Evolutionary conservation across 2,113 vertebrate genomes (phyloP).

Genomic region (Heterotilapia buettikoferi): DNA sequence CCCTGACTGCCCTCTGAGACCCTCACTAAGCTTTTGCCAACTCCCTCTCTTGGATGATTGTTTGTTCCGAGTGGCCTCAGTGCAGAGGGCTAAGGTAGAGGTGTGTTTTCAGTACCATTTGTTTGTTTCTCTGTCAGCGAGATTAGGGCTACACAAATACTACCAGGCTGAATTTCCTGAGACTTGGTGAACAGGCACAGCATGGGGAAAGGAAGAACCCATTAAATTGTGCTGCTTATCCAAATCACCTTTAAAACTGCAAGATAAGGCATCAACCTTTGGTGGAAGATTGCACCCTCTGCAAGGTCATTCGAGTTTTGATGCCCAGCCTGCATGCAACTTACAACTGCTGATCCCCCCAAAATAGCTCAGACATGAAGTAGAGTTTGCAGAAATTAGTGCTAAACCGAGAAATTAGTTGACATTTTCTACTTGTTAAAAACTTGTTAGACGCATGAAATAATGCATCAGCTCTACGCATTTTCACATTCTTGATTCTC

Average conservation of each 20-base stretch:
- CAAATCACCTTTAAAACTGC: not conserved
- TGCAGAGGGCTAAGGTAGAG: not conserved
- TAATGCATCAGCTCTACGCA: not conserved
- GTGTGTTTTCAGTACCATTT: not conserved
- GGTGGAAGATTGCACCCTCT: not conserved
- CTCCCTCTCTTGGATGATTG: conserved; percentile 26
- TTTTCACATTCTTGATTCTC: not conserved
- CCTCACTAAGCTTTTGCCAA: conserved; percentile 10
- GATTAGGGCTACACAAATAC: not conserved
- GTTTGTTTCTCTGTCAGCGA: not conserved
- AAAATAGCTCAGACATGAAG: not conserved
- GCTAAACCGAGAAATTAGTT: not conserved
- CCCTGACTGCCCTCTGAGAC: not conserved
- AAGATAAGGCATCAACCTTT: not conserved
- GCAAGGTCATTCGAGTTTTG: not conserved
- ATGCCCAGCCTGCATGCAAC: conserved; percentile 14
- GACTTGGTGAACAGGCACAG: not conserved
- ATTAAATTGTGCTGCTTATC: not conserved
- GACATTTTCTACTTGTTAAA: not conserved
- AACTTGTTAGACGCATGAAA: not conserved
- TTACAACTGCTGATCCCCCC: conserved; percentile 8
- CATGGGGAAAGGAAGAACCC: not conserved
- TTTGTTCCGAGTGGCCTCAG: not conserved
- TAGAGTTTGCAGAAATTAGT: not conserved
- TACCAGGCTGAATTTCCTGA: not conserved